Base-by-base conservation (phyloP, 92 coral and sea anemone species). In the Siderastrea radians region DNA sequence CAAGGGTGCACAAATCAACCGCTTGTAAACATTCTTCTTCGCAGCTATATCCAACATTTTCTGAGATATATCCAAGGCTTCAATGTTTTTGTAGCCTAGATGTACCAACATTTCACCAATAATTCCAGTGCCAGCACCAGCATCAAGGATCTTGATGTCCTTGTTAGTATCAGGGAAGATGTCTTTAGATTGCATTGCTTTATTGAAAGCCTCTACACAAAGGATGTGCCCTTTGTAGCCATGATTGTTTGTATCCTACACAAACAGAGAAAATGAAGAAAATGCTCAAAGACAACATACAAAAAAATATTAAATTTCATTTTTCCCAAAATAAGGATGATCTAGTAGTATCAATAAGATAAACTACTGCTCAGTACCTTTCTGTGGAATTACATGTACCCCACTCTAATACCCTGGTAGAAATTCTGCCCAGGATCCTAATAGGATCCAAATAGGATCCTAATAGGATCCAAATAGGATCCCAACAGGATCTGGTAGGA, bases 91-190 rank as follows among this genome's bases (percentile, higher is more conserved):
- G 76, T 92, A 92, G 72, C 95, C 95, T 59, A 64, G 90, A 7
- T 84, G 71, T 17, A 71, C 75, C 81, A 92, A 77, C 85, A 79
- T 84, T 57, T 85, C 85, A 7, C 95, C 93, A 26, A 92, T 86
- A 16, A 85, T 66, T 4, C 95, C 95, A n/a, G 95, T 92, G 54
- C 95, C 95, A 7, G 95, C 95, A 1, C 95, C 95, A 13, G 95
- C 95, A 16, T 92, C 95, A 3, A 92, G 83, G 54, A 92, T 88
- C 48, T 53, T 85, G 19, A 80, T 50, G 58, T 64, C 50, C 57
- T 69, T 81, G 44, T n/a, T 68, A 7, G 85, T 57, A 16, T 45
- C 67, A 17, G 78, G 82, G 46, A 80, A 90, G 50, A 74, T 9
- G 9, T 60, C 79, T 75, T 68, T 78, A 5, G 71, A 72, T 61